phyloP scores from a whole-genome alignment of 30 jellyfish, hydroid and myxozoan species.

The Phacellophora camtschatica region DNA sequence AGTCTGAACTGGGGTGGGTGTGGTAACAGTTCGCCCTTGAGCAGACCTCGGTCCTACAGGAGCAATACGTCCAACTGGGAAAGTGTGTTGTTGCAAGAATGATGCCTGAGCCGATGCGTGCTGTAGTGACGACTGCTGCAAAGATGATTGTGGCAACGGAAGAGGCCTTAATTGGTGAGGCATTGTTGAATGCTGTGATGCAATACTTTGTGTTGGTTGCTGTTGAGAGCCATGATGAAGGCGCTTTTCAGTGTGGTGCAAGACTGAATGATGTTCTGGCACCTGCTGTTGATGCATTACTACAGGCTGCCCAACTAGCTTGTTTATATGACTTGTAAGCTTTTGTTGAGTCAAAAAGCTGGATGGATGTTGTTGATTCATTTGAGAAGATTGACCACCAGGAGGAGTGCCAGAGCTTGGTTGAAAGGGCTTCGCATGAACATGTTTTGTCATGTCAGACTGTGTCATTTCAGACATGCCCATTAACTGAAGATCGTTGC shows the following conservation, averaged over 20 bases:
- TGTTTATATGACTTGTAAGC: constrained; percentile 31
- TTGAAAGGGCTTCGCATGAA: constrained; percentile 96
- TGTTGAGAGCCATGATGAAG: constrained; percentile 42
- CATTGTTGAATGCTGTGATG: constrained; percentile 34
- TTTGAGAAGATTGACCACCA: constrained; percentile 63
- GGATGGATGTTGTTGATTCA: constrained; percentile 47
- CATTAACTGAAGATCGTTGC: constrained; percentile 27
- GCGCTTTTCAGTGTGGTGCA: constrained; percentile 44
- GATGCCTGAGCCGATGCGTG: constrained; percentile 31
- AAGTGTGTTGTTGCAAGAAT: constrained; percentile 45
- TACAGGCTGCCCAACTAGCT: constrained; percentile 34
- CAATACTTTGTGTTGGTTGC: neutral
- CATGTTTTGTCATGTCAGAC: constrained; percentile 90
- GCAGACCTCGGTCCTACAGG: constrained; percentile 93
- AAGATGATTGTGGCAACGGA: constrained; percentile 34
- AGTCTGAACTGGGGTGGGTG: constrained; percentile 24
- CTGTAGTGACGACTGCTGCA: constrained; percentile 40
- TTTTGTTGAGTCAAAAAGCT: constrained; percentile 59
- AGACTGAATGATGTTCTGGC: constrained; percentile 24
- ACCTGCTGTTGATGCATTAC: constrained; percentile 42
- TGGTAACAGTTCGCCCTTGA: constrained; percentile 59
- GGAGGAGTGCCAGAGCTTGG: constrained; percentile 98
- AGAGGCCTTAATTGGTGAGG: constrained; percentile 40
- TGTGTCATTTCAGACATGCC: constrained; percentile 59
- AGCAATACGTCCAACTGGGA: constrained; percentile 75